Conservation (phyloP, 2,888 invertebrate species). For the Tenthredo distinguenda region DNA sequence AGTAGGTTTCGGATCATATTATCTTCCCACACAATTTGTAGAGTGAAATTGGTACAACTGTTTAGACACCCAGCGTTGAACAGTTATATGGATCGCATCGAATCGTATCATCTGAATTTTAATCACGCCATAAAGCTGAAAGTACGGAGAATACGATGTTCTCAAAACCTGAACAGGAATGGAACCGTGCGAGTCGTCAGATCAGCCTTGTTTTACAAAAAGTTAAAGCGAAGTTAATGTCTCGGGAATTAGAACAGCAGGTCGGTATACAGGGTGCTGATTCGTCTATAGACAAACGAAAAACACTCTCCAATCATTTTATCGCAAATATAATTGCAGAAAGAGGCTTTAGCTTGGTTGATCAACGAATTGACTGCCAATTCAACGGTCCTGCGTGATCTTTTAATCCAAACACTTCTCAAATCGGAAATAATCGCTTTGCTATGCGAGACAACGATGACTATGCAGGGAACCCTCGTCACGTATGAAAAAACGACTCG, state of each 20-base stretch:
- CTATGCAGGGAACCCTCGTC: constrained; percentile 4
- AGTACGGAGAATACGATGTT: background rate
- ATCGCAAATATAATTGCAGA: constrained; percentile 31
- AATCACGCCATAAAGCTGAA: background rate
- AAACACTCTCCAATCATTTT: background rate
- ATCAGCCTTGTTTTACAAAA: constrained; percentile 1
- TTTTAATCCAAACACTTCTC: constrained; percentile 9
- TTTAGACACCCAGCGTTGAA: background rate
- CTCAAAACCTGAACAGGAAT: background rate
- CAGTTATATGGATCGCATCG: background rate
- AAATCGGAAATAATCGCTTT: constrained; percentile 42
- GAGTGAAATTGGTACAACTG: background rate
- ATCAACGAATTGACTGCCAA: constrained; percentile 24
- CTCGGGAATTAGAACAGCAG: constrained; percentile 29
- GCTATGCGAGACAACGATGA: constrained; percentile 36
- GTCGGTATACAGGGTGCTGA: background rate
- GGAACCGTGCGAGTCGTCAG: constrained; percentile 2
- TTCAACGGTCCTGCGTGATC: background rate
- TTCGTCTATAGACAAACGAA: background rate
- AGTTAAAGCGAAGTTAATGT: constrained; percentile 37
- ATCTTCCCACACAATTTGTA: background rate
- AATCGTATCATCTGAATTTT: background rate
- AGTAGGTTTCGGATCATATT: background rate
- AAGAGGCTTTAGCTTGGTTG: constrained; percentile 36
- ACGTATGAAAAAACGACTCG: constrained; percentile 1